Base-by-base conservation (phyloP, 2,888 invertebrate genomes). In the Oscheius sp. region DNA sequence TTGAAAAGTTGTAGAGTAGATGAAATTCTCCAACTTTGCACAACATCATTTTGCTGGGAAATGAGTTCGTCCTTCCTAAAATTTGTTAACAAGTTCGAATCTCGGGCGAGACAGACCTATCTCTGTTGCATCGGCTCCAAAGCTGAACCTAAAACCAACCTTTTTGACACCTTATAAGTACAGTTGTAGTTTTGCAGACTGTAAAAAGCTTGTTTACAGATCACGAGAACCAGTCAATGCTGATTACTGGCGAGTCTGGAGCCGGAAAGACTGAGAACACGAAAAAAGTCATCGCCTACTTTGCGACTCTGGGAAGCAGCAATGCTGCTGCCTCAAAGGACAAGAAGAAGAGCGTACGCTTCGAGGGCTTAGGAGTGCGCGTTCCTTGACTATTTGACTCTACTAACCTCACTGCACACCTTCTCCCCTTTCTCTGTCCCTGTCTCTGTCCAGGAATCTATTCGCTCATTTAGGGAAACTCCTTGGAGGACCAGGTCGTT, bases 201-300 rank as follows among this genome's bases (percentile, higher is more conserved):
- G 21, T 11, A 3, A 53, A 53, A 53, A 29, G 10, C 21, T 29
- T 58, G 13, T 7, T 75, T 84, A 65, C 53, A 85, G 86, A 87
- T 57, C 79, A 84, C 53, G 84, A 87, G 73, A 86, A 87, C 77
- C 92, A 94, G 94, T 98, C 93, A 94, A 95, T 92, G 97, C 96
- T 92, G 96, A 99, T 93, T 76, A 87, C 99, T 91, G 96, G 96
- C 90, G 96, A 96, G 92, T 96, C 95, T 93, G 98, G 98, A 93
- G 98, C 98, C 92, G 98, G 97, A 92, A 98, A 98, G 93, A 98
- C 98, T 93, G 98, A 98, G 92, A 98, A 98, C 94, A 98, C 98
- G 93, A 98, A 98, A 93, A 98, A 98, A 92, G 81, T 98, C 93
- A 98, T 98, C 92, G 95, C 96, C 91, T 98, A 98, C 93, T 98